These are phyloP conservation scores for Bombus turneri DNA, from an alignment of 1,140 invertebrate species.

Conservation along the genomic window DNA sequence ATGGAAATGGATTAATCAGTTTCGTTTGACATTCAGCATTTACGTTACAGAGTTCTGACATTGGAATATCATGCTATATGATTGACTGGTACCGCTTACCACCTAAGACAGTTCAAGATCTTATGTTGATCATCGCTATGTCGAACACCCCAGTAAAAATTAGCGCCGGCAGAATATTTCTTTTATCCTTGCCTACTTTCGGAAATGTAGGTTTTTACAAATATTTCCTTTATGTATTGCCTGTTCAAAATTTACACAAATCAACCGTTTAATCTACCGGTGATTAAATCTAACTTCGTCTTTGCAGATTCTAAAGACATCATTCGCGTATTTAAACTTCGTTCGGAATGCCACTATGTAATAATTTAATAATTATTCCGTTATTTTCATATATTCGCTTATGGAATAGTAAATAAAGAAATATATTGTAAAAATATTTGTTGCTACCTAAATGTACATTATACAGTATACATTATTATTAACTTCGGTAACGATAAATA, in stretches of 20 bases:
- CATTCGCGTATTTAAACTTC: not conserved
- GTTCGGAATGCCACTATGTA: not conserved
- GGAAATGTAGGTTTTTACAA: slow-evolving; percentile 41
- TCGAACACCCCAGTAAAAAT: slow-evolving; percentile 53
- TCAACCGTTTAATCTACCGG: not conserved
- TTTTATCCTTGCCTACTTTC: slow-evolving; percentile 63
- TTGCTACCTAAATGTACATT: not conserved
- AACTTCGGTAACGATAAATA: not conserved
- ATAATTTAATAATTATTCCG: not conserved
- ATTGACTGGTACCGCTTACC: slow-evolving; percentile 68
- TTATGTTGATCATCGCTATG: slow-evolving; percentile 61
- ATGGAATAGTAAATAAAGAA: not conserved
- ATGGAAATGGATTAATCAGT: not conserved
- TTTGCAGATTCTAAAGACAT: not conserved
- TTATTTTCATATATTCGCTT: not conserved
- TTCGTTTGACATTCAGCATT: too few species aligned
- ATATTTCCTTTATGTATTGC: not conserved
- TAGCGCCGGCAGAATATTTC: slow-evolving; percentile 61
- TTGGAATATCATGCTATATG: slow-evolving; percentile 61
- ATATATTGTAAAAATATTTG: not conserved
- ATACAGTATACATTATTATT: not conserved
- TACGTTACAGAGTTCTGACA: slow-evolving; percentile 49
- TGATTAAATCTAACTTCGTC: not conserved
- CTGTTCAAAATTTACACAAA: not conserved
- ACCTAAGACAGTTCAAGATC: slow-evolving; percentile 23